Evolutionary conservation across 2,113 vertebrate genomes (phyloP), one percentile per base, ranked within the genome.

Genomic region (Strix aluco): DNA sequence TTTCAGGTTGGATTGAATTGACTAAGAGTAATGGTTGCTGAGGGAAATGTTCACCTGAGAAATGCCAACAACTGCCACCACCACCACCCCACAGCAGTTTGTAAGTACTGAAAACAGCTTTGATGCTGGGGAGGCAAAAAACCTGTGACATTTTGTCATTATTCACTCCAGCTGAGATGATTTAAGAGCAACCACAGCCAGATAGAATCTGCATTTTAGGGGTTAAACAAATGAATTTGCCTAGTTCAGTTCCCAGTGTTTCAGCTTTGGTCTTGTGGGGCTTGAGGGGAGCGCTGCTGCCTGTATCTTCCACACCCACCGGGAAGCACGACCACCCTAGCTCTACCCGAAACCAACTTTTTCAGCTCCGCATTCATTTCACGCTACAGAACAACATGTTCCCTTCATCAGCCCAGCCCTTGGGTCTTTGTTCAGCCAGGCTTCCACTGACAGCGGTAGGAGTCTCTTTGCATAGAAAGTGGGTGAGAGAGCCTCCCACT

Each of bases 401-500:
- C 92, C 40, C 42, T 91, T 42, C 19, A 34, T 59, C 81, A 95
- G 70, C 86, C 81, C 74, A 96, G 74, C 95, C 92, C 86, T 40
- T 66, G 61, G 62, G 73, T 94, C 86, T 91, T 91, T 95, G 81
- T 86, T 95, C 62, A 95, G 62, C 57, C 93, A 95, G 93, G 78
- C 78, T 94, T 95, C 70, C 62, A 87, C 73, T 46, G 74, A 58
- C 9, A 20, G 70, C 4, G 20, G 57, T 91, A 94, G 1, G 5
- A 80, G 46, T 66, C 62, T 95, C n/a, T 96, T 95, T 96, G 95
- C 94, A 94, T 94, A 89, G 54, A 79, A 62, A 86, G 94, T 92
- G 81, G 81, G 79, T 51, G 96, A 87, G 54, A 51, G 62, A 95
- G 59, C 89, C 89, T 92, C 92, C 91, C 73, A 74, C 86, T 96